These are phyloP conservation scores for Agrochola lota DNA, from an alignment of 2,888 invertebrate species.

Conservation along the genomic window DNA sequence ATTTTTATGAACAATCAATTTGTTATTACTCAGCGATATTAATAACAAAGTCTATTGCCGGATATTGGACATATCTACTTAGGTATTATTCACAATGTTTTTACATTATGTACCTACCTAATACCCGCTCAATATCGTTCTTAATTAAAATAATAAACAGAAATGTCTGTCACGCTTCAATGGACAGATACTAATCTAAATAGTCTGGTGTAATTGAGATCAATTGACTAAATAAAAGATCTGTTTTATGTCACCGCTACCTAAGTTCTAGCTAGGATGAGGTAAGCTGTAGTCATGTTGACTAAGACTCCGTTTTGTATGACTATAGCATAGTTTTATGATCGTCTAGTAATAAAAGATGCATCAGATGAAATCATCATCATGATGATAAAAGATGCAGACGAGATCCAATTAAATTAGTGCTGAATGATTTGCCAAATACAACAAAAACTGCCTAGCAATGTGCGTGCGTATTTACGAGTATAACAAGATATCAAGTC, in stretches of 20 bases:
- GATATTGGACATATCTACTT: neutral
- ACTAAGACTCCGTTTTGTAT: slow-evolving; percentile 5
- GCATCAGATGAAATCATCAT: no score
- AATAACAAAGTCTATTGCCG: neutral
- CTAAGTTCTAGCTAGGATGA: slow-evolving; percentile 16
- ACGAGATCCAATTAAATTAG: no score
- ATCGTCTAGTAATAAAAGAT: neutral
- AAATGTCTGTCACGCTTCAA: slow-evolving; percentile 35
- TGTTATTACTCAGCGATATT: neutral
- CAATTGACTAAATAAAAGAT: slow-evolving; percentile 47
- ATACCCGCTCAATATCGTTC: slow-evolving; percentile 1
- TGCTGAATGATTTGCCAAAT: no score
- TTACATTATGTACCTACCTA: neutral
- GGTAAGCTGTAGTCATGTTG: slow-evolving; percentile 16
- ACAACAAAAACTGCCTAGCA: no score
- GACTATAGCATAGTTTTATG: slow-evolving; percentile 21
- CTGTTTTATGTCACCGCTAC: slow-evolving; percentile 42
- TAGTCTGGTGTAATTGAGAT: slow-evolving; percentile 40
- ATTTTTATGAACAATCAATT: slow-evolving; percentile 12
- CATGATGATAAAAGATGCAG: no score
- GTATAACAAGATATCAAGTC: no score
- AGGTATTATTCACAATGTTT: neutral
- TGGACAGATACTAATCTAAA: slow-evolving; percentile 42
- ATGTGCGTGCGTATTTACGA: no score
- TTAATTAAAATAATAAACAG: slow-evolving; percentile 44